Percentiles rank a stretch among this genome's conserved stretches.
Evolutionary conservation across 1,140 invertebrate genomes (phyloP).

Genomic region (Aphelenchoides besseyi): DNA sequence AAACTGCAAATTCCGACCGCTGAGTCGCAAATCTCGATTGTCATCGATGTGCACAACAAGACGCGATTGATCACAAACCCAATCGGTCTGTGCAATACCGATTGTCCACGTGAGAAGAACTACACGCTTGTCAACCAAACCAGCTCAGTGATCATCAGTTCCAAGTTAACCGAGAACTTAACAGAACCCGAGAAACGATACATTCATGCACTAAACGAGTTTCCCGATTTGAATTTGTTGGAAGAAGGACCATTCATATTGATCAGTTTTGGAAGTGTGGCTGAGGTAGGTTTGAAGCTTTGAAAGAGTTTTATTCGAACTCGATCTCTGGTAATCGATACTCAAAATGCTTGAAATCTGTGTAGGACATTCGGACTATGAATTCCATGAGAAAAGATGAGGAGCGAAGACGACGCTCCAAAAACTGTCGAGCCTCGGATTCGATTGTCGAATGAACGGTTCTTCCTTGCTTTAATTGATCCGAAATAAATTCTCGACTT

Average conservation of each 20-base stretch:
- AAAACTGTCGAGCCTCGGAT: slow-evolving; percentile 38
- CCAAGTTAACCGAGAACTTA: neutral
- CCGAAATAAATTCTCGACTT: slow-evolving; percentile 28
- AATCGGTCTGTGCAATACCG: neutral
- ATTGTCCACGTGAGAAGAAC: neutral
- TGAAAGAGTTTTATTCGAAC: slow-evolving; percentile 1
- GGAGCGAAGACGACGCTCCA: slow-evolving; percentile 32
- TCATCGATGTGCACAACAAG: neutral
- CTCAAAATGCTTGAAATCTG: slow-evolving; percentile 38
- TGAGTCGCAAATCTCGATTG: neutral
- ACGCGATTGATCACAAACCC: neutral
- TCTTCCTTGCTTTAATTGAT: slow-evolving; percentile 21
- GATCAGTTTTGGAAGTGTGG: slow-evolving; percentile 58
- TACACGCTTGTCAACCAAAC: neutral
- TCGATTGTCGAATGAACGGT: slow-evolving; percentile 38
- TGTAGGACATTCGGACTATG: slow-evolving; percentile 44
- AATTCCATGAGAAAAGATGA: slow-evolving; percentile 44
- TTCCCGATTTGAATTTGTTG: slow-evolving; percentile 47
- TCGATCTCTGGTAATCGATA: slow-evolving; percentile 33
- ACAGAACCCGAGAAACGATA: slow-evolving; percentile 25
- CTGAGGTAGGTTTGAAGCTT: slow-evolving; percentile 32
- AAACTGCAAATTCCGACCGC: neutral
- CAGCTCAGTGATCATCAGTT: neutral
- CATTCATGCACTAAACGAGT: slow-evolving; percentile 29
- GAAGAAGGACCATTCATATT: slow-evolving; percentile 45